A percentile compares a stretch with the other conserved stretches of the same genome.
Evolutionary conservation across 2,797 vertebrate genomes (phyloP).

Genomic region (Chaenodraco wilsoni): DNA sequence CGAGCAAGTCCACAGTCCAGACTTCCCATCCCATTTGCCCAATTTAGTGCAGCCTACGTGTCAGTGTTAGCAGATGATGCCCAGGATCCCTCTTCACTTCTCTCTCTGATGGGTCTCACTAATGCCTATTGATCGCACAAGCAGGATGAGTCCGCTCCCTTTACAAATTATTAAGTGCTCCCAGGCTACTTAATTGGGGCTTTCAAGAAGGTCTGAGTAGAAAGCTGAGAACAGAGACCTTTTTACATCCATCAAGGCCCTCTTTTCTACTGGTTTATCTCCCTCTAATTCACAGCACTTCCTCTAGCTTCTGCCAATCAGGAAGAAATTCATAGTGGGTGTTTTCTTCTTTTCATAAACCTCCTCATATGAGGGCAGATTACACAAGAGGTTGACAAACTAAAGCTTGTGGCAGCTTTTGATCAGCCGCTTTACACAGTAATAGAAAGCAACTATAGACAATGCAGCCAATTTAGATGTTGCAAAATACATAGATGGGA

Average conservation of each 20-base stretch:
- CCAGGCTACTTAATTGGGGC: constrained; percentile 79
- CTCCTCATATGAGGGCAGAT: not conserved
- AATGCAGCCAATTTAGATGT: constrained; percentile 40
- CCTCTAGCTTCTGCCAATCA: constrained; percentile 2
- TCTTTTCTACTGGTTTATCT: constrained; percentile 28
- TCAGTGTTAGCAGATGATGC: constrained; percentile 65
- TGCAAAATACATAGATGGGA: not conserved
- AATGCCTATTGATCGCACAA: constrained; percentile 84
- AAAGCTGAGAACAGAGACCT: constrained; percentile 59
- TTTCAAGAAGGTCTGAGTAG: constrained; percentile 77
- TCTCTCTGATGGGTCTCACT: constrained; percentile 72
- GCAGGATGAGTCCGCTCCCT: constrained; percentile 74
- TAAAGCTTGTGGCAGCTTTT: constrained; percentile 18
- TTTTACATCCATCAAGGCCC: constrained; percentile 62
- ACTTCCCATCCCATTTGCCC: constrained; percentile 64
- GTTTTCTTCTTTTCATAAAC: not conserved
- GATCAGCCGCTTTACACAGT: not conserved
- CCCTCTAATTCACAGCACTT: constrained; percentile 22
- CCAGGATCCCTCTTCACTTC: constrained; percentile 65
- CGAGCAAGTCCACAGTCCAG: constrained; percentile 47
- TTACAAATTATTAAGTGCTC: constrained; percentile 86
- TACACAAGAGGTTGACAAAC: constrained; percentile 19
- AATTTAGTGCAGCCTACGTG: constrained; percentile 57
- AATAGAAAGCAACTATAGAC: constrained; percentile 17
- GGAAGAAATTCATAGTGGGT: constrained; percentile 21